Percentiles rank a stretch among this genome's conserved stretches.
phyloP scores from a whole-genome alignment of 2,113 vertebrate species.

The Neotoma lepida region DNA sequence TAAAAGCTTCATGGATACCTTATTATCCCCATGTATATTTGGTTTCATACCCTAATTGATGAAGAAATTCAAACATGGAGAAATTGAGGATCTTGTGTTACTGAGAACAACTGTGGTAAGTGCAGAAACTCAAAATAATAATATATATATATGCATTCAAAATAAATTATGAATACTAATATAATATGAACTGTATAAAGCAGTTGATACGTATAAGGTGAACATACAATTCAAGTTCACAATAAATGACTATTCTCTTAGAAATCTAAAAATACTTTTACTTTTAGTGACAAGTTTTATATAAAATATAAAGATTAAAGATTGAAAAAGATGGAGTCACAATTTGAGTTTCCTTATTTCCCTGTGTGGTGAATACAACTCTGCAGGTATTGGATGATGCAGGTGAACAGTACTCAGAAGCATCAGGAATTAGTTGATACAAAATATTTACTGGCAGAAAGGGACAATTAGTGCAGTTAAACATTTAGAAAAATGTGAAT shows the following conservation, averaged over 20 bases:
- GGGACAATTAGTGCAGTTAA: too few species aligned
- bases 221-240: too few species aligned
- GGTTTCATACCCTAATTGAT: background rate
- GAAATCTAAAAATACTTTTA: background rate
- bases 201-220: background rate
- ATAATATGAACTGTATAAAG: background rate
- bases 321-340: background rate
- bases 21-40: background rate
- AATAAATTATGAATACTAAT: background rate
- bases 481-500: too few species aligned
- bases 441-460: background rate
- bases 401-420: background rate
- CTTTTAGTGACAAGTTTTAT: background rate
- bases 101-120: background rate
- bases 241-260: background rate
- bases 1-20: background rate
- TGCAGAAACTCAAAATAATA: background rate
- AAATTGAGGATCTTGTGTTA: background rate
- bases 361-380: background rate
- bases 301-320: background rate
- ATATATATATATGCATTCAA: background rate
- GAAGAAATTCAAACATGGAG: background rate
- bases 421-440: background rate
- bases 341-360: background rate
- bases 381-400: too few species aligned